Conservation (phyloP, 1,140 invertebrate genomes). For the Goniozus legneri region DNA sequence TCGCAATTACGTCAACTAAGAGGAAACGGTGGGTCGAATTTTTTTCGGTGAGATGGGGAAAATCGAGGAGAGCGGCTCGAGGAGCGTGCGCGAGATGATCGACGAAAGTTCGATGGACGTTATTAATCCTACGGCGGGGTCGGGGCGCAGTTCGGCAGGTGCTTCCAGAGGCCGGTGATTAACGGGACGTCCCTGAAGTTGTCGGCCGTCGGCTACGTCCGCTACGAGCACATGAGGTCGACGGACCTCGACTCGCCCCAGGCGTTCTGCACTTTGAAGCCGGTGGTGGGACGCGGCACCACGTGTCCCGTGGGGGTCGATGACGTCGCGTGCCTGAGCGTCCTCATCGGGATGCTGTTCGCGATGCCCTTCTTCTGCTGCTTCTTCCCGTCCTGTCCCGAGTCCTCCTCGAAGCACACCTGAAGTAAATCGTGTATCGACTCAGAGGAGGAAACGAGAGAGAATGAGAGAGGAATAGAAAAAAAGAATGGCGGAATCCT, state of each 20-base stretch:
- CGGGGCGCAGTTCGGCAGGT: constrained; percentile 35
- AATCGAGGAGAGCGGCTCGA: too few relatives aligned
- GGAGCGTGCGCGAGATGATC: too few relatives aligned
- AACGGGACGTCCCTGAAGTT: constrained; percentile 43
- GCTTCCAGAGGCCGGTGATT: constrained; percentile 45
- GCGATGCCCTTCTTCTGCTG: constrained; percentile 15
- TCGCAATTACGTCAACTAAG: too few relatives aligned
- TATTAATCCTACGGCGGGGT: constrained; percentile 2
- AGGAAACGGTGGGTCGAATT: too few relatives aligned
- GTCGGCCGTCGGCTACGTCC: constrained; percentile 36
- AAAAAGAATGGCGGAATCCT: too few relatives aligned
- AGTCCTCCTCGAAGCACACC: constrained; percentile 45
- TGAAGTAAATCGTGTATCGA: too few relatives aligned
- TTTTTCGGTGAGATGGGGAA: too few relatives aligned
- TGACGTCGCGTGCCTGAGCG: constrained; percentile 27
- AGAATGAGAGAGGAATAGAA: too few relatives aligned
- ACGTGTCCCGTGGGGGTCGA: constrained; percentile 32
- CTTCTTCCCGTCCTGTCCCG: constrained; percentile 21
- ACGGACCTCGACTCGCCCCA: constrained; percentile 39
- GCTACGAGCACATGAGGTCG: constrained; percentile 45
- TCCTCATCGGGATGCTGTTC: constrained; percentile 37
- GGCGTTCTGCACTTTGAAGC: constrained; percentile 38
- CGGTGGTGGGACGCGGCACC: constrained; percentile 32
- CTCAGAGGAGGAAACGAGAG: too few relatives aligned
- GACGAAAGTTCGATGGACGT: too few relatives aligned